Evolutionary conservation across 2,797 vertebrate species (phyloP).

Genomic region (Clarias platycephalus): DNA sequence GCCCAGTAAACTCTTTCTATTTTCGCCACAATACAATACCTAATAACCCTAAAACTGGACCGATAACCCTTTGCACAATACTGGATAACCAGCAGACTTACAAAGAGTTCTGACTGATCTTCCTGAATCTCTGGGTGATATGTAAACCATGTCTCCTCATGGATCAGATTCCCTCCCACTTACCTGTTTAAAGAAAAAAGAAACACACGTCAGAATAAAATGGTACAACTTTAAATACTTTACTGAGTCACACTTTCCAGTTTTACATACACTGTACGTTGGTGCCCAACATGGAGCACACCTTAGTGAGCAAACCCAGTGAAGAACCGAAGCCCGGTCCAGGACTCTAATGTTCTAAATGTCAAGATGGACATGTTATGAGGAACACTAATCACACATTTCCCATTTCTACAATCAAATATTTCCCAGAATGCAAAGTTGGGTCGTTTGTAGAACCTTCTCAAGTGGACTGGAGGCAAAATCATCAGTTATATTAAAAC

Average conservation of each 20-base stretch:
- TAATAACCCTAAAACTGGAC: background rate
- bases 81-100: background rate
- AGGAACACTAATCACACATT: background rate
- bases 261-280: background rate
- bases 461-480: constrained; percentile 1
- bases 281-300: too few relatives aligned
- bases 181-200: background rate
- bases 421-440: background rate
- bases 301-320: background rate
- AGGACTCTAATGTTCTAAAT: background rate
- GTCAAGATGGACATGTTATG: background rate
- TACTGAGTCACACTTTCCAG: too few relatives aligned
- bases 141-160: background rate
- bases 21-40: background rate
- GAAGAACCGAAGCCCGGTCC: background rate
- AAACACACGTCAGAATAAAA: background rate
- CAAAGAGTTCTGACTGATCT: background rate
- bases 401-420: background rate
- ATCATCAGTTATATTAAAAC: background rate
- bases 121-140: background rate
- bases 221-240: background rate
- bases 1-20: too few relatives aligned
- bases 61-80: background rate
- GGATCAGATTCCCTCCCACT: background rate
- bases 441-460: background rate